These are phyloP conservation scores for Apamea sordens DNA, from an alignment of 2,888 invertebrate genomes.

Conservation along the genomic window DNA sequence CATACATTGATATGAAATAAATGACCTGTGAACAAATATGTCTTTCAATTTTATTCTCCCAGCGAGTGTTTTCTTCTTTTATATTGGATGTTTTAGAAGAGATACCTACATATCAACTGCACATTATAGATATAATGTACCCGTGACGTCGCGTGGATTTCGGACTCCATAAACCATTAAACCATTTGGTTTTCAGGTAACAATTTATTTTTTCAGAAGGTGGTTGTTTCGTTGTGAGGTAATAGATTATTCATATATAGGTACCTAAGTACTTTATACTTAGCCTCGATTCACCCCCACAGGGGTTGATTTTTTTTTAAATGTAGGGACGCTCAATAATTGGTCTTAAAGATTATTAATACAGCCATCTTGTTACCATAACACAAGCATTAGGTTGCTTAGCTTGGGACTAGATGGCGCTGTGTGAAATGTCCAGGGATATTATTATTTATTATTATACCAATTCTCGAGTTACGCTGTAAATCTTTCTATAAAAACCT, in stretches of 20 bases:
- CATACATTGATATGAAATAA: conserved; percentile 85
- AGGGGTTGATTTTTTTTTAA: neutral
- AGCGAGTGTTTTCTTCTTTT: neutral
- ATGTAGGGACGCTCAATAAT: neutral
- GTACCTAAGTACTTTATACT: neutral
- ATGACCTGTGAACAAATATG: conserved; percentile 84
- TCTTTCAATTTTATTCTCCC: conserved; percentile 57
- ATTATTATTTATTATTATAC: too few species aligned
- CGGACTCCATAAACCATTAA: too few species aligned
- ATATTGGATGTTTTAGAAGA: neutral
- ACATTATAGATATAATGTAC: neutral
- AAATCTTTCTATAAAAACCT: neutral
- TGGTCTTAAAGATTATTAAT: neutral
- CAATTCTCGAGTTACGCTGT: neutral
- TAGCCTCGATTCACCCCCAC: neutral
- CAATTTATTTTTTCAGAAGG: neutral
- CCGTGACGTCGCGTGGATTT: neutral
- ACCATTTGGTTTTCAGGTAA: too few species aligned
- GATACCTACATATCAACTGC: neutral
- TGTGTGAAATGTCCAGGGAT: too few species aligned
- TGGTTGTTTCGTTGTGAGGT: neutral
- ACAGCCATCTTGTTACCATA: too few species aligned
- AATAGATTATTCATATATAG: neutral
- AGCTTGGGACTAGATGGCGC: too few species aligned
- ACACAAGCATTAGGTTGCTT: too few species aligned